Conservation (phyloP, 2,113 vertebrate genomes). For the Zeus faber region DNA sequence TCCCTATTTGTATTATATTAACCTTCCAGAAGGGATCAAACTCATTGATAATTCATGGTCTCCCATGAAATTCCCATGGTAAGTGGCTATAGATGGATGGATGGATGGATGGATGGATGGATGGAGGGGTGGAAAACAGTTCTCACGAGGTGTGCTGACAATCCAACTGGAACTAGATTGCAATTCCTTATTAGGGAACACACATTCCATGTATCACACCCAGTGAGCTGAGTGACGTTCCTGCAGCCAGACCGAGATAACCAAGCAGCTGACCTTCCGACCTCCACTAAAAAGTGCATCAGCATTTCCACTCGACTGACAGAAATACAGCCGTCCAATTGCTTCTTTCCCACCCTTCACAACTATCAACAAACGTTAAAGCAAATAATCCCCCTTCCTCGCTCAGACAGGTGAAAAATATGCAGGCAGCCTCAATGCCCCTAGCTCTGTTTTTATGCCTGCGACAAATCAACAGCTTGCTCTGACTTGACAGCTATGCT, state of each 20-base stretch:
- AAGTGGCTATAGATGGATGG: no score
- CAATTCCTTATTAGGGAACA: no score
- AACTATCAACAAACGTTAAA: conserved; percentile 40
- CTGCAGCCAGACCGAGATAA: background rate
- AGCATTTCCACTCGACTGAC: conserved; percentile 32
- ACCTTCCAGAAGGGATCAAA: no score
- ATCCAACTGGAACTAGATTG: no score
- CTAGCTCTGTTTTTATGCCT: conserved; percentile 4
- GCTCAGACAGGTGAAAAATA: conserved; percentile 22
- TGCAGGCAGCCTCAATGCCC: conserved; percentile 1
- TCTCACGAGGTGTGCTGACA: no score
- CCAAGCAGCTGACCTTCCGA: conserved; percentile 20
- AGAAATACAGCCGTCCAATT: conserved; percentile 40
- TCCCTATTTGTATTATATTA: no score
- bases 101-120: no score
- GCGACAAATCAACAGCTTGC: conserved; percentile 25
- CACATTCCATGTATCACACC: no score
- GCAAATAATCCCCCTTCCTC: conserved; percentile 24
- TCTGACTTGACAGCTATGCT: conserved; percentile 36
- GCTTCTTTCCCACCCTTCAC: conserved; percentile 17
- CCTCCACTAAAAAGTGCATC: conserved; percentile 31
- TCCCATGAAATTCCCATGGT: no score
- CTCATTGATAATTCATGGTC: no score
- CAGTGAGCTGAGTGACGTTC: background rate
- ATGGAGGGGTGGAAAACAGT: no score